Evolutionary conservation across 2,888 invertebrate species (phyloP).

Genomic region (Anodontia alba): DNA sequence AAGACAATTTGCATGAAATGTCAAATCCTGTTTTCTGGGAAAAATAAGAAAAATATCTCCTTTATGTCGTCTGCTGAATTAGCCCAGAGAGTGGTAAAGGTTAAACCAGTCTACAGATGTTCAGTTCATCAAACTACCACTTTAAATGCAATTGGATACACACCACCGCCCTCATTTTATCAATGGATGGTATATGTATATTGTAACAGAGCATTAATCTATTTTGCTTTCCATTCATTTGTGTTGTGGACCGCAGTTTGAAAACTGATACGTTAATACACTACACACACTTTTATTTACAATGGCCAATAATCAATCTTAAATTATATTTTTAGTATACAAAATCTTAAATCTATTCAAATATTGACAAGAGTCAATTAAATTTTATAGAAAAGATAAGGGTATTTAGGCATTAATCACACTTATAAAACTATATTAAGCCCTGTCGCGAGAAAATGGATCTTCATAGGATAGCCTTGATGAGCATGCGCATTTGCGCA

Average conservation of each 20-base stretch:
- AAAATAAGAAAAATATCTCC: too few relatives aligned
- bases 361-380: not conserved
- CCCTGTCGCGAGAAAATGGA: too few relatives aligned
- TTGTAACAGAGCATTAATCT: too few relatives aligned
- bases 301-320: not conserved
- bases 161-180: conserved; percentile 9
- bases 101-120: not conserved
- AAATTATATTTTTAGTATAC: conserved; percentile 13
- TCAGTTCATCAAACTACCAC: not conserved
- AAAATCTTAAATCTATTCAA: not conserved
- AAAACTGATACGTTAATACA: conserved; percentile 12
- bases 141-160: conserved; percentile 12
- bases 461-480: too few relatives aligned
- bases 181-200: not conserved
- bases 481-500: too few relatives aligned
- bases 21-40: too few relatives aligned
- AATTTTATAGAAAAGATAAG: not conserved
- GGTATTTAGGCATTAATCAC: not conserved
- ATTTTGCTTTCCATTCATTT: not conserved
- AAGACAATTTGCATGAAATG: too few relatives aligned
- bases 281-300: conserved; percentile 9
- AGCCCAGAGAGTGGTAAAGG: too few relatives aligned
- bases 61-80: too few relatives aligned
- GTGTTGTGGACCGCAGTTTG: conserved; percentile 3
- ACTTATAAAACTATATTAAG: too few relatives aligned